Evolutionary conservation across 1,140 invertebrate genomes (phyloP), one percentile per base, ranked within the genome.

Genomic region (Probaryconus sp.): DNA sequence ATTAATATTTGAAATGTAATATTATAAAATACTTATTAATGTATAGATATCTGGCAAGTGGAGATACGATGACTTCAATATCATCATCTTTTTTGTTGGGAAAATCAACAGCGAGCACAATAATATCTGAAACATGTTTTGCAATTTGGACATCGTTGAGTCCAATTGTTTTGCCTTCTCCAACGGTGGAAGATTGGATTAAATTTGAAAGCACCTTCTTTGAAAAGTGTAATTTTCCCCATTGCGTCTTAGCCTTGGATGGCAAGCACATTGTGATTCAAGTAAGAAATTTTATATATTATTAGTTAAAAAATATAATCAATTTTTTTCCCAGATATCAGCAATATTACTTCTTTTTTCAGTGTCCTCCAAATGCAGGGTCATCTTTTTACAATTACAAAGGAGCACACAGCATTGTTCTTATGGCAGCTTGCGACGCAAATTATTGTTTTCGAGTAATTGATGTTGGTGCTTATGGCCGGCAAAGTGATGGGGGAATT

Each of bases 401-500:
- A 24, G 21, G 21, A 3, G 7, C 3, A 4, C 21, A 24, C 21
- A n/a, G n/a, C n/a, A n/a, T 24, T 24, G 37, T 18, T 7, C 18
- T 40, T 5, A 17, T 40, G 18, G 37, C 37, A 18, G 11, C 7
- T n/a, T n/a, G n/a, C n/a, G n/a, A n/a, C n/a, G n/a, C n/a, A n/a
- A n/a, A n/a, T n/a, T n/a, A n/a, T n/a, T n/a, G n/a, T n/a, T n/a
- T n/a, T n/a, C n/a, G n/a, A n/a, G n/a, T n/a, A n/a, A n/a, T n/a
- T n/a, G n/a, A n/a, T n/a, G n/a, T n/a, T n/a, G n/a, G n/a, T n/a
- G n/a, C n/a, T n/a, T n/a, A n/a, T n/a, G n/a, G n/a, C n/a, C n/a
- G 58, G 13, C 3, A 30, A 31, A 55, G 40, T 16, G 48, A 65
- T 45, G 21, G 43, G 10, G 28, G 13, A 2, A 51, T 53, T n/a